Evolutionary conservation across 2,113 vertebrate genomes (phyloP).

Genomic region (Brachyhypopomus occidentalis): DNA sequence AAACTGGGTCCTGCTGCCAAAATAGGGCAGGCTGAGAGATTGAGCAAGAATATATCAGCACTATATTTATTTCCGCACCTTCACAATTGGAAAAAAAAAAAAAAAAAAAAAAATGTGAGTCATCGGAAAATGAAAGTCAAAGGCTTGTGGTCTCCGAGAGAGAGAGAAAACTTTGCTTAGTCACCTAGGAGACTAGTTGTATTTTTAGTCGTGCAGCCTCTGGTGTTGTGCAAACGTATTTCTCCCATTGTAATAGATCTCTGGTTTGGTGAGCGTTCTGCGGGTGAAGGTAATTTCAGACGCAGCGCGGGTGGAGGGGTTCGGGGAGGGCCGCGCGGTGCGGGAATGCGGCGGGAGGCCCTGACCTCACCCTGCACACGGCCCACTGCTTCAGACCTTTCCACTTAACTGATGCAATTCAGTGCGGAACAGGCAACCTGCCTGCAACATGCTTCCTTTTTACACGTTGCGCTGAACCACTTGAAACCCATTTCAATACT

Average conservation of each 20-base stretch:
- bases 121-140: constrained; percentile 51
- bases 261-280: constrained; percentile 25
- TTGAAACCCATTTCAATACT: constrained; percentile 16
- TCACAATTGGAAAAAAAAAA: constrained; percentile 27
- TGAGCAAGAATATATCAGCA: constrained; percentile 23
- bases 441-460: constrained; percentile 28
- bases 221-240: constrained; percentile 56
- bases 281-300: constrained; percentile 33
- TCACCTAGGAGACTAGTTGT: constrained; percentile 57
- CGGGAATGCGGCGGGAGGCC: no score
- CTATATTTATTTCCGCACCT: constrained; percentile 51
- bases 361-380: not conserved
- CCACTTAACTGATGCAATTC: constrained; percentile 42
- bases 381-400: constrained; percentile 10
- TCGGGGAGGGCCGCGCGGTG: no score
- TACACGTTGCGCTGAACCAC: constrained; percentile 6
- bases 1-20: constrained; percentile 12
- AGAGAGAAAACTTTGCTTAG: constrained; percentile 54
- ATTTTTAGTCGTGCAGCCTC: constrained; percentile 54
- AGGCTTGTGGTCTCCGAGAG: constrained; percentile 39
- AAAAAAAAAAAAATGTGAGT: constrained; percentile 36
- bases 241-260: constrained; percentile 49
- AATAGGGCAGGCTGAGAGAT: constrained; percentile 27
- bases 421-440: constrained; percentile 35
- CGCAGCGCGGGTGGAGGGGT: not conserved